Base-by-base conservation (phyloP, 1,140 invertebrate species). In the Aphidius ervi region DNA sequence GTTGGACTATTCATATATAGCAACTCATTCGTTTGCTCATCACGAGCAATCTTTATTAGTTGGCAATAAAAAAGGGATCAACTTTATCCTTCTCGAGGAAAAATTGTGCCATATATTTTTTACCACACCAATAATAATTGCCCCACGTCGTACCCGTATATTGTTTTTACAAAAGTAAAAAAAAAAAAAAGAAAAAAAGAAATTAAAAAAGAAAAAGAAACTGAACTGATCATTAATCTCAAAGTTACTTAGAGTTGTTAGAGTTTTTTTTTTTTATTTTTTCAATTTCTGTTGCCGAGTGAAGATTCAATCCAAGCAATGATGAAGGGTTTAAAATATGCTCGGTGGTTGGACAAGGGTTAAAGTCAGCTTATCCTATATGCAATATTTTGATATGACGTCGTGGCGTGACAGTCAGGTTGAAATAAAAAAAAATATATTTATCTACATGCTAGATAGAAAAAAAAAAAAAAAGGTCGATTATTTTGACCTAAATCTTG, bases 1-100 rank as follows among this genome's bases (percentile, higher is more conserved):
- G 16, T 16, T 16, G 16, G 16, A 16, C 16, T 16, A 16, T 16
- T 16, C 16, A 16, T 16, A 16, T 16, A 16, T 16, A 16, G 16
- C 16, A 16, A 16, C 16, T 16, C 10, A 54, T 54, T 54, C 6
- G n/a, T 40, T 42, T 39, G 41, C 39, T 40, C 52, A 52, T 52
- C 49, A 52, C 49, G 31, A 52, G 39, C 10, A 16, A n/a, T 37
- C 9, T 40, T 54, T 54, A 54, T 54, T 54, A 54, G 52, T 40
- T 40, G 52, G 52, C 41, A 39, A 54, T 54, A 54, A 54, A 40
- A 40, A 37, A 31, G 23, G 39, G 40, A 40, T 54, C 10, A 40
- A 54, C 40, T 42, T 31, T 42, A 6, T 54, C 52, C 31, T 42
- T 31, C 39, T 42, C 52, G 16, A 5, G 52, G 52, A 40, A 54